Evolutionary conservation across 2,113 vertebrate species (phyloP).

Genomic region (Hepsetus odoe): DNA sequence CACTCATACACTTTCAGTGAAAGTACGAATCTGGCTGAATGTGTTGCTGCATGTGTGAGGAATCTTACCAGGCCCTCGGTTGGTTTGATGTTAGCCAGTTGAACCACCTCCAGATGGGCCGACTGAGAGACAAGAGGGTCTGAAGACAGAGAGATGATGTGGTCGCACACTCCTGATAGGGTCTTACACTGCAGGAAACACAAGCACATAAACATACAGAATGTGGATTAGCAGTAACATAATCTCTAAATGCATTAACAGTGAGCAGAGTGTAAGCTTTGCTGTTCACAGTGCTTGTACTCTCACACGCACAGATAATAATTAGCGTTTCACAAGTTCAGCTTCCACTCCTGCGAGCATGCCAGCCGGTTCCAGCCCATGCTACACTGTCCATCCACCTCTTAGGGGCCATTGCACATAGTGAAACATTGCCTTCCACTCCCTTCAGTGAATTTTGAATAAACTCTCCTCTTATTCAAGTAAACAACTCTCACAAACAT

Average conservation of each 20-base stretch:
- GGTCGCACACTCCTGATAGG: constrained; percentile 90
- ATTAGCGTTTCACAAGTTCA: neutral
- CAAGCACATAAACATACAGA: neutral
- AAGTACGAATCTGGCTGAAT: neutral
- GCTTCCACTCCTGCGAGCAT: neutral
- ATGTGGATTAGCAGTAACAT: too few species aligned
- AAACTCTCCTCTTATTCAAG: too few species aligned
- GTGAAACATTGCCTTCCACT: too few species aligned
- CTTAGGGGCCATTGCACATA: too few species aligned
- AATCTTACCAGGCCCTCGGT: constrained; percentile 87
- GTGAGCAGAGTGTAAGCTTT: too few species aligned
- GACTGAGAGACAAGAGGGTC: constrained; percentile 87
- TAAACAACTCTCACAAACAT: too few species aligned
- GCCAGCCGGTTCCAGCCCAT: neutral
- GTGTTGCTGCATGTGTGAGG: neutral
- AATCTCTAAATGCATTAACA: too few species aligned
- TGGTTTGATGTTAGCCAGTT: constrained; percentile 84
- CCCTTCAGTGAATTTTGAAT: too few species aligned
- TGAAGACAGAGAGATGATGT: constrained; percentile 90
- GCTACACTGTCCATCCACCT: too few species aligned
- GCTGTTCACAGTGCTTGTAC: too few species aligned
- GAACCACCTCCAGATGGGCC: constrained; percentile 85
- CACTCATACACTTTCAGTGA: neutral
- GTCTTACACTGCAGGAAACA: constrained; percentile 83
- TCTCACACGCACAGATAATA: neutral